Conservation (phyloP, 2,797 vertebrate species). For the Chrosomus eos region DNA sequence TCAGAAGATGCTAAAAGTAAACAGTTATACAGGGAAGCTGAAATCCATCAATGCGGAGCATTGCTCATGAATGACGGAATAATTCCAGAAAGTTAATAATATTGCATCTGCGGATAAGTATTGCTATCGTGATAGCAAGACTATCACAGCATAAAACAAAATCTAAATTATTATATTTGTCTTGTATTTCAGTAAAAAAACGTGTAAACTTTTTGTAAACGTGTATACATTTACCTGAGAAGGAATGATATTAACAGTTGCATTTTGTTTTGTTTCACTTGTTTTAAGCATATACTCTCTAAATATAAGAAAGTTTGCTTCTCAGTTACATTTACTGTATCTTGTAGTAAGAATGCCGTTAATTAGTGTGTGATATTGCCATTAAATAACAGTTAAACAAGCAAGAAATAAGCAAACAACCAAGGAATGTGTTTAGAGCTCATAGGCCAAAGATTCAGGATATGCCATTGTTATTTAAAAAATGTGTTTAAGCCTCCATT, state of each 20-base stretch:
- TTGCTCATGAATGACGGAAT: no score
- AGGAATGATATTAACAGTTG: neutral
- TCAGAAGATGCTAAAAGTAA: no score
- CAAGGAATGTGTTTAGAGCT: neutral
- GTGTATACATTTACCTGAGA: neutral
- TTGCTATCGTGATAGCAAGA: no score
- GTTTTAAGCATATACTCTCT: neutral
- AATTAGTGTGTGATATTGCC: neutral
- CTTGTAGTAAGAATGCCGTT: neutral
- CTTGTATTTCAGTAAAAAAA: neutral
- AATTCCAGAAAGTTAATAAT: neutral
- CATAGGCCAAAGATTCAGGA: neutral
- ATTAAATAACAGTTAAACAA: slow-evolving; percentile 1
- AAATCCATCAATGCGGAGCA: no score
- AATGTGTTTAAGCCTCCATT: neutral
- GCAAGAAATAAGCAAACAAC: neutral
- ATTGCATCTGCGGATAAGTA: no score
- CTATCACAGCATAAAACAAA: neutral
- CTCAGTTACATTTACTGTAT: neutral
- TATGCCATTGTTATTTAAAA: neutral
- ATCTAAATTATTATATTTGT: neutral
- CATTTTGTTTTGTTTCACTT: neutral
- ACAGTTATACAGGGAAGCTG: no score
- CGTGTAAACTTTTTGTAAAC: neutral
- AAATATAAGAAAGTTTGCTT: neutral